Percentiles rank a stretch among this genome's conserved stretches.
Evolutionary conservation across 2,888 invertebrate species (phyloP).

Genomic region (Eristalis tenax): DNA sequence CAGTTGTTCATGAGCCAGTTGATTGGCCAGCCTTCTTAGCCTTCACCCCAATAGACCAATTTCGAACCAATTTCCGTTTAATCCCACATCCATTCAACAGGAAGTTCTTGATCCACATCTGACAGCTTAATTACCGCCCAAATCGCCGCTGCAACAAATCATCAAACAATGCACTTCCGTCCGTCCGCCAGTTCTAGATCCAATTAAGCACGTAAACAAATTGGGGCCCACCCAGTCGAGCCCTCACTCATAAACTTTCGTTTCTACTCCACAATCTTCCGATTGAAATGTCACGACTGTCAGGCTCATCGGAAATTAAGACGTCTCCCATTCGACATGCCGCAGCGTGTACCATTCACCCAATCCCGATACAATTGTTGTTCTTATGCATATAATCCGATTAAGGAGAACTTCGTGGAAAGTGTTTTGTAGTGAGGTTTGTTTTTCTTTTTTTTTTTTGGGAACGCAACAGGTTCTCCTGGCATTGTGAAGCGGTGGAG

Average conservation of each 20-base stretch:
- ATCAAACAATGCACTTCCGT: too few relatives aligned
- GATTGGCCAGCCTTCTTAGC: too few relatives aligned
- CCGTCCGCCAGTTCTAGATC: too few relatives aligned
- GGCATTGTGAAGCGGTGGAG: constrained; percentile 2
- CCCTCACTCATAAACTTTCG: not conserved
- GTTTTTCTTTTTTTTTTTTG: not conserved
- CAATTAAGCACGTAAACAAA: not conserved
- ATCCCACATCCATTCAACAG: too few relatives aligned
- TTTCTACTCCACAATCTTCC: not conserved
- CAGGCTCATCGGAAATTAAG: constrained; percentile 10
- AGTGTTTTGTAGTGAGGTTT: constrained; percentile 27
- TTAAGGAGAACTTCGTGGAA: constrained; percentile 41
- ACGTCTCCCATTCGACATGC: not conserved
- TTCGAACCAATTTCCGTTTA: too few relatives aligned
- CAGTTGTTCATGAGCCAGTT: too few relatives aligned
- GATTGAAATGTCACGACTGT: constrained; percentile 16
- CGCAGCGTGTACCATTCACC: not conserved
- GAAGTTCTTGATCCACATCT: too few relatives aligned
- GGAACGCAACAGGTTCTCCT: not conserved
- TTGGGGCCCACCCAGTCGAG: too few relatives aligned
- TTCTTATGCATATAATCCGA: constrained; percentile 39
- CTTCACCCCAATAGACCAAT: too few relatives aligned
- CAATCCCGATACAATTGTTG: constrained; percentile 7
- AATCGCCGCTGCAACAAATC: too few relatives aligned
- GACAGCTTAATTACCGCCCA: too few relatives aligned